Percentiles rank a stretch among this genome's conserved stretches.
Evolutionary conservation across 2,113 vertebrate species (phyloP).

Genomic region (Cyanocitta stelleri): DNA sequence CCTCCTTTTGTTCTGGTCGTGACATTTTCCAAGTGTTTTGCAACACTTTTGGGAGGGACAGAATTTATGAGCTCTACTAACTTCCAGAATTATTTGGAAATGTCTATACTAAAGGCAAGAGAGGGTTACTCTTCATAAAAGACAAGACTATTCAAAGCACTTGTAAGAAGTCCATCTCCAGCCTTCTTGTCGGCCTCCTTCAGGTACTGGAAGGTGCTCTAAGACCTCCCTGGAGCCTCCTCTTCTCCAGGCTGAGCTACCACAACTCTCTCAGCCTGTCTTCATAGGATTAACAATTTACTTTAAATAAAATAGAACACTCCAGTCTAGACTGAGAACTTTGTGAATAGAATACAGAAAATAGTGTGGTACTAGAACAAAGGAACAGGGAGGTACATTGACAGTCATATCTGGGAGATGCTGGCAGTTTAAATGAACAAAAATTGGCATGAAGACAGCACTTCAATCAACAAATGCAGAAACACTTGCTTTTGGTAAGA

Average conservation of each 20-base stretch:
- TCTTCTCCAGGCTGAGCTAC: neutral
- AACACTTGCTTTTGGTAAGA: neutral
- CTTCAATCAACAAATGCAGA: neutral
- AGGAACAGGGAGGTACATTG: rapidly evolving
- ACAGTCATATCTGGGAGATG: neutral
- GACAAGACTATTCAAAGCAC: neutral
- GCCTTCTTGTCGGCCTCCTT: neutral
- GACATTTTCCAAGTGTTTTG: neutral
- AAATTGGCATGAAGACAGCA: neutral
- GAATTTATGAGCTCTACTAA: neutral
- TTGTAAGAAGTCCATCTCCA: neutral
- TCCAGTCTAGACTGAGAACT: neutral
- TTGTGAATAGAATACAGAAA: neutral
- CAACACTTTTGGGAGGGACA: neutral
- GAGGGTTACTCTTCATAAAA: neutral
- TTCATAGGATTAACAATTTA: neutral
- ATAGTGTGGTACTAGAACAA: neutral
- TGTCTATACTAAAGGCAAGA: neutral
- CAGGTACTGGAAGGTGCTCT: neutral
- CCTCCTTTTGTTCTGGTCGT: neutral
- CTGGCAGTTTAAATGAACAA: neutral
- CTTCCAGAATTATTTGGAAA: neutral
- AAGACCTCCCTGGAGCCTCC: neutral
- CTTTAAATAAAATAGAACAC: neutral
- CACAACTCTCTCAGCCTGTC: neutral